Conservation (phyloP, 2,797 vertebrate species). For the Neolamprologus multifasciatus region DNA sequence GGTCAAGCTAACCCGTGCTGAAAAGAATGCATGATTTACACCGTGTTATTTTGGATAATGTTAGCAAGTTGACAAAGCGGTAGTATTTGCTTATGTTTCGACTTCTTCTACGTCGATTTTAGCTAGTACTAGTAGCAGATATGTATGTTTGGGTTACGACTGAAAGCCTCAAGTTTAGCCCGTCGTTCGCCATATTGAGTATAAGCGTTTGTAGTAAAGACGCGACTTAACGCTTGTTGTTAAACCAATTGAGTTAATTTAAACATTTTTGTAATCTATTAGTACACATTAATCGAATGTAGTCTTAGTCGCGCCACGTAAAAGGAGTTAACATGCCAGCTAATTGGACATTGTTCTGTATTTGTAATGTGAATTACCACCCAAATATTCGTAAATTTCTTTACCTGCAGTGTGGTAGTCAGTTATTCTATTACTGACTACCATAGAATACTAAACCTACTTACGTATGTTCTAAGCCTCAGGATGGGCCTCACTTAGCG, state of each 20-base stretch:
- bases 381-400: too few relatives aligned
- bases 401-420: neutral
- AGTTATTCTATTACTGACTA: rapidly evolving
- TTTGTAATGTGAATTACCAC: neutral
- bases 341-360: neutral
- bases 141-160: neutral
- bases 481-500: too few relatives aligned
- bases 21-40: neutral
- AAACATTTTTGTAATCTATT: neutral
- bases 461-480: neutral
- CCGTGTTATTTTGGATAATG: neutral
- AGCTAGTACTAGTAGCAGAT: rapidly evolving
- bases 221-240: neutral
- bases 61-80: rapidly evolving
- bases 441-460: neutral
- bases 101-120: rapidly evolving
- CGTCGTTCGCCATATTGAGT: slow-evolving; percentile 4
- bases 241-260: neutral
- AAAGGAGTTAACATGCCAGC: neutral
- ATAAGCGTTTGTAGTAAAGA: neutral
- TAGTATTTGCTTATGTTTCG: rapidly evolving
- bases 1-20: neutral
- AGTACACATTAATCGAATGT: rapidly evolving
- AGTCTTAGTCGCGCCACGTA: neutral
- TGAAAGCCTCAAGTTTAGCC: neutral